Conservation (phyloP, 35 echinoderm and acorn worm genomes). For the Heliocidaris tuberculata region DNA sequence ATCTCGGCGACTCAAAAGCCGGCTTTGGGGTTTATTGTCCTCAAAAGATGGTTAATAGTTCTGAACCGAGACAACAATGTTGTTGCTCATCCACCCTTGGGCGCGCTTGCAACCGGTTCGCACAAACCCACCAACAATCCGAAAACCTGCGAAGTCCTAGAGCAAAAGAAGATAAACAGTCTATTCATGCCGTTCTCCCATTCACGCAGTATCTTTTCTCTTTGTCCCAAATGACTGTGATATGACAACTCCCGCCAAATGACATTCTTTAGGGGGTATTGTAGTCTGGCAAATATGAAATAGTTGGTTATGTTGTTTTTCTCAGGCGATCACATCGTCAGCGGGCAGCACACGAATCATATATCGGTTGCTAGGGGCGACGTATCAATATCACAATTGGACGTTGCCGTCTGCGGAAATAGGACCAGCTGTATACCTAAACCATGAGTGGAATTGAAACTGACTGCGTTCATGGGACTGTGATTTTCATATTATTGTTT, state of each 20-base stretch:
- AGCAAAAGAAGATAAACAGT: not conserved
- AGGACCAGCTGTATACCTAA: not conserved
- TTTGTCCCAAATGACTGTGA: not conserved
- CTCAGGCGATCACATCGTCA: not conserved
- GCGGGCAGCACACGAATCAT: constrained; percentile 19
- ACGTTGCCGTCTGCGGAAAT: constrained; percentile 20
- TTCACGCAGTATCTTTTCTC: not conserved
- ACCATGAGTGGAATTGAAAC: not conserved
- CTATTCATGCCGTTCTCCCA: not conserved
- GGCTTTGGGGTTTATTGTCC: not conserved
- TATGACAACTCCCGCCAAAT: not conserved
- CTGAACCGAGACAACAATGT: not conserved
- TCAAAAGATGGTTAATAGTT: not conserved
- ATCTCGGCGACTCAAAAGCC: constrained; percentile 10
- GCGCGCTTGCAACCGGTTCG: not conserved
- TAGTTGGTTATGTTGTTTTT: not conserved
- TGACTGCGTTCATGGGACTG: not conserved
- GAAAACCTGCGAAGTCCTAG: not conserved
- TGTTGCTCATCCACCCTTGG: not conserved
- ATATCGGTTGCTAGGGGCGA: constrained; percentile 35
- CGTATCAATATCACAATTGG: constrained; percentile 26
- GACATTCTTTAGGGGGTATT: not conserved
- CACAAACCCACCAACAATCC: not conserved
- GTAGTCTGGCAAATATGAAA: not conserved
- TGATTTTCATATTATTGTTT: too few species aligned